Base-by-base conservation (phyloP, 2,113 vertebrate genomes). In the Cricetomys ansorgei region DNA sequence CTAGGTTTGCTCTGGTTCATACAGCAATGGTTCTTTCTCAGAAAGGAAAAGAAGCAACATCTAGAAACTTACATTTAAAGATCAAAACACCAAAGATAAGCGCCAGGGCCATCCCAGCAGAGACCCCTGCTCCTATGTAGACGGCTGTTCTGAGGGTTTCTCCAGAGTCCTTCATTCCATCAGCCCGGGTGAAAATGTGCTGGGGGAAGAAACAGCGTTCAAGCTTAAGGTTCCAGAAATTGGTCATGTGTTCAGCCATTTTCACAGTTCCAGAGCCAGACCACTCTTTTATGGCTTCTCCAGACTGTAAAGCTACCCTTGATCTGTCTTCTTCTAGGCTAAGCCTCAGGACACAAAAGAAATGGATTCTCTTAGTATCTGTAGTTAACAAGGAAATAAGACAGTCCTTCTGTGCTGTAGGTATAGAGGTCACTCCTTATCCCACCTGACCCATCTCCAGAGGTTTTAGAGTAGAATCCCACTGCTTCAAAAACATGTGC, bases 61-160 rank as follows among this genome's bases (percentile, higher is more conserved):
- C 7, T 53, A 77, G 37, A 3, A 5, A 97, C 98, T 97, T 95
- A 98, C 98, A 94, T 76, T 83, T 87, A 40, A 97, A 25, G 77
- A 93, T 94, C 81, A 96, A 89, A 88, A 48, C 67, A 57, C 65
- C 50, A 23, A 81, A 13, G 40, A 96, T 86, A 55, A 97, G 67
- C 34, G 50, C 0, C 1, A 97, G 40, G 48, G 76, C 27, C 85
- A 98, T 34, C 3, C 92, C 96, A 23, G 85, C 92, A 34, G 76
- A 92, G 45, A 96, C 2, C 2, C 95, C 95, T 21, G 43, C 76
- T 87, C 81, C 89, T 0, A 96, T n/a, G 27, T 80, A 96, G 81
- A 97, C 0, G 11, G 34, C 45, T 7, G 1, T 72, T 45, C 67
- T 65, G 57, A 37, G 87, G 13, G 12, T 50, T 29, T 2, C 15